These are phyloP conservation scores for Campoletis sonorensis DNA, from an alignment of 1,140 invertebrate genomes.

Conservation along the genomic window DNA sequence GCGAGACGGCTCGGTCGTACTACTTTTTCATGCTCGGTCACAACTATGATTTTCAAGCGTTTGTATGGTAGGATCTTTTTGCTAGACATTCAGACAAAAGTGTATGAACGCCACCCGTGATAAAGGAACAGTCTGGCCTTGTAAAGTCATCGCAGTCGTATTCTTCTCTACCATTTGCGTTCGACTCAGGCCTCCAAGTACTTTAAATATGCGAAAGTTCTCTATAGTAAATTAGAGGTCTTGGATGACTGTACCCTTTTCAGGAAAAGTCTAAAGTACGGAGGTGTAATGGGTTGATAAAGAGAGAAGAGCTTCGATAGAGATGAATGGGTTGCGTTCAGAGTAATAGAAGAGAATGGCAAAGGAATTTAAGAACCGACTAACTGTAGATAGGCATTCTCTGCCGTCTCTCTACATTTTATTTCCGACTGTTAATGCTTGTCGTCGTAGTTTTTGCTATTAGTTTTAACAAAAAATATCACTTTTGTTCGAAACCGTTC, in stretches of 20 bases:
- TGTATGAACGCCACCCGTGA: background rate
- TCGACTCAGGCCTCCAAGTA: background rate
- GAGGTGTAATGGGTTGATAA: background rate
- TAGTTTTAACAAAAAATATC: slow-evolving; percentile 48
- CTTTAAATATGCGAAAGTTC: slow-evolving; percentile 43
- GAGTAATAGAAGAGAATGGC: background rate
- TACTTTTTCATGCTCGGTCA: no score
- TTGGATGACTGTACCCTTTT: background rate
- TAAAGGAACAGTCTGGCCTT: background rate
- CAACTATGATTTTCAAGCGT: slow-evolving; percentile 10
- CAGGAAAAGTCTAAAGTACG: slow-evolving; percentile 23
- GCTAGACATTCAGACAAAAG: slow-evolving; percentile 8
- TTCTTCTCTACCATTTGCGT: background rate
- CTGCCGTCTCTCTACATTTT: background rate
- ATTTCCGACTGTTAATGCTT: background rate
- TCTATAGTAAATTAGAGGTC: slow-evolving; percentile 47
- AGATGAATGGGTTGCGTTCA: slow-evolving; percentile 9
- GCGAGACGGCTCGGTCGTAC: no score
- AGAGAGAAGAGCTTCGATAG: slow-evolving; percentile 3
- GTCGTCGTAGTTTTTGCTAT: slow-evolving; percentile 36
- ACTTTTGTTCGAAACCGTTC: background rate
- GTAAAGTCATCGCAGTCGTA: slow-evolving; percentile 2
- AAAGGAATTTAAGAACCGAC: slow-evolving; percentile 13
- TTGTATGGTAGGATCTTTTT: background rate
- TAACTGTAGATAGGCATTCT: slow-evolving; percentile 12